Conservation (phyloP, 2,888 invertebrate genomes). For the Drosophila meridionalis region DNA sequence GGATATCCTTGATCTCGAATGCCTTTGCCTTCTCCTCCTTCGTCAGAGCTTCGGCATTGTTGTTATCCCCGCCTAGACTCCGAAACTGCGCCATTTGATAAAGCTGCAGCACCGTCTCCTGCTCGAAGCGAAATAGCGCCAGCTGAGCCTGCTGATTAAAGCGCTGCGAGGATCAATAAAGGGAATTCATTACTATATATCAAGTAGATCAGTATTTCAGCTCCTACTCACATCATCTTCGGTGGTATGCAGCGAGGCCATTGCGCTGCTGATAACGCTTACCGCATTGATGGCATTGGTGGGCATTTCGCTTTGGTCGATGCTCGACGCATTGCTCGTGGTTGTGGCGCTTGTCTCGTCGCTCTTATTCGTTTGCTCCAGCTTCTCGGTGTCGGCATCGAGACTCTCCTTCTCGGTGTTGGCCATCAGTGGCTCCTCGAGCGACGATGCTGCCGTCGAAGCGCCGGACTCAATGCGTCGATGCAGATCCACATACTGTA, state of each 20-base stretch:
- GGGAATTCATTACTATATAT: neutral
- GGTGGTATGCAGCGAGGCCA: slow-evolving; percentile 83
- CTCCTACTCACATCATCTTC: slow-evolving; percentile 81
- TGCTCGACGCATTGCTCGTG: slow-evolving; percentile 55
- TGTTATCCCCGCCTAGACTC: slow-evolving; percentile 32
- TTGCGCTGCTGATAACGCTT: slow-evolving; percentile 84
- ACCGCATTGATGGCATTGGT: slow-evolving; percentile 83
- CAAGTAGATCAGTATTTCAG: neutral
- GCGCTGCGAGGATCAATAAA: slow-evolving; percentile 61
- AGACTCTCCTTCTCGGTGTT: slow-evolving; percentile 74
- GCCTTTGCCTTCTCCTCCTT: slow-evolving; percentile 83
- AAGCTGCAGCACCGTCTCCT: slow-evolving; percentile 84
- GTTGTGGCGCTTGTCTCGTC: slow-evolving; percentile 64
- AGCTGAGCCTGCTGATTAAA: slow-evolving; percentile 82
- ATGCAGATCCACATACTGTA: slow-evolving; percentile 85
- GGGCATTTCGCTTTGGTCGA: slow-evolving; percentile 69
- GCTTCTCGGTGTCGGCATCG: slow-evolving; percentile 71
- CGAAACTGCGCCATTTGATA: slow-evolving; percentile 83
- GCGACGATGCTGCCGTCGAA: slow-evolving; percentile 42
- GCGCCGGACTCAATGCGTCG: slow-evolving; percentile 47
- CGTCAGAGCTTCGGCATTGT: slow-evolving; percentile 58
- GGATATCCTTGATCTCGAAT: slow-evolving; percentile 80
- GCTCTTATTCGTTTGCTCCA: slow-evolving; percentile 58
- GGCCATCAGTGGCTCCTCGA: slow-evolving; percentile 58
- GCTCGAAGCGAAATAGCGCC: slow-evolving; percentile 83